A percentile compares a stretch with the other conserved stretches of the same genome.
These are phyloP conservation scores for Coreius guichenoti DNA, from an alignment of 2,797 vertebrate species.

Conservation along the genomic window DNA sequence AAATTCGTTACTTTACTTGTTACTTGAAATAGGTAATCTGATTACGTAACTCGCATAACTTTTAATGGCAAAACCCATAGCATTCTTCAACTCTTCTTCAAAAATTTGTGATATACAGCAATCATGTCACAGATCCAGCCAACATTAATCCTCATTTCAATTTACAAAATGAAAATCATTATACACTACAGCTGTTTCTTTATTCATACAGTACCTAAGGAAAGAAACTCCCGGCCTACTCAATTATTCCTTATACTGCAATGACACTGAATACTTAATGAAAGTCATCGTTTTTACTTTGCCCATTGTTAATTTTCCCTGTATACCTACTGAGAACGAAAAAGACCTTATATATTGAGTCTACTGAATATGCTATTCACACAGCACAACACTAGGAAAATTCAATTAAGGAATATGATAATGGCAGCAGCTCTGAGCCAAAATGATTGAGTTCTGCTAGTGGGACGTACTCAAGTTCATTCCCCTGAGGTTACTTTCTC, in stretches of 20 bases:
- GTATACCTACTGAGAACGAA: constrained; percentile 20
- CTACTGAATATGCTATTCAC: constrained; percentile 53
- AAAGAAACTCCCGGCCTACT: constrained; percentile 14
- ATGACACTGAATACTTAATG: constrained; percentile 46
- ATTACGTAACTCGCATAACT: background rate
- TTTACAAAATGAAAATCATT: constrained; percentile 35
- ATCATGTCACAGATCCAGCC: background rate
- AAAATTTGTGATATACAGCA: background rate
- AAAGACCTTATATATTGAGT: constrained; percentile 29
- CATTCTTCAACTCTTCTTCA: background rate
- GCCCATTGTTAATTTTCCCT: constrained; percentile 29
- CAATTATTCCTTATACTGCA: constrained; percentile 28
- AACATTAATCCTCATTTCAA: constrained; percentile 54
- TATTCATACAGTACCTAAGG: constrained; percentile 25
- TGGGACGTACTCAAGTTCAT: constrained; percentile 20
- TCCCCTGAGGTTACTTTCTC: background rate
- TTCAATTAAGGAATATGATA: constrained; percentile 58
- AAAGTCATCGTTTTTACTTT: constrained; percentile 38
- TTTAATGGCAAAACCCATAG: background rate
- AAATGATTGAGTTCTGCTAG: constrained; percentile 27
- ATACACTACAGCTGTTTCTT: constrained; percentile 16
- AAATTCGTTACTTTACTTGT: background rate
- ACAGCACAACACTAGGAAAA: constrained; percentile 31
- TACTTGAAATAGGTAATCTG: background rate
- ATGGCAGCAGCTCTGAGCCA: constrained; percentile 10